Evolutionary conservation across 2,797 vertebrate genomes (phyloP), one percentile per base, ranked within the genome.

Genomic region (Champsocephalus esox): DNA sequence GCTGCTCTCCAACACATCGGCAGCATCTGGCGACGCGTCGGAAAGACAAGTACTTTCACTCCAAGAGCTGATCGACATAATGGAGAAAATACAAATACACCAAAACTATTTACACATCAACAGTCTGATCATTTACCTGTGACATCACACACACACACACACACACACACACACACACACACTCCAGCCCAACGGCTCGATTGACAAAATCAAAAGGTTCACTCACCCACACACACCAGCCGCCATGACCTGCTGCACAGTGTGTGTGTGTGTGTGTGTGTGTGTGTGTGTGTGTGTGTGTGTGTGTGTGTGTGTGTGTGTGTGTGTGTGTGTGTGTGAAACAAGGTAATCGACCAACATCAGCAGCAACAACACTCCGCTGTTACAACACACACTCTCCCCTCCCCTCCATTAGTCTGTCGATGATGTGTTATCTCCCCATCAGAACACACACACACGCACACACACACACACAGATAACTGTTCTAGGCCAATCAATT

Each of bases 401-500:
- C 61, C 63, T 71, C 46, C 58, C 62, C 16, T 82, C 80, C 80
- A 86, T 90, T 86, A 86, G 66, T 70, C 66, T 51, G 65, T 80
- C 43, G 9, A 65, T 79, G 80, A 46, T 65, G 71, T 60, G 75
- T 77, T 80, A 86, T 83, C 80, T 67, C 50, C 67, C 72, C 77
- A 81, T 82, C 83, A 38, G 12, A 51, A 49, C n/a, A 32, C 57
- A 34, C 66, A 75, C 75, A 56, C 66, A 77, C 81, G 80, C 19
- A 48, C 19, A 41, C 19, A 19, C 61, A 70, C 65, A 75, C 45
- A 67, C 71, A 64, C 48, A 38, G 67, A 77, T 81, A 82, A 79
- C 73, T 77, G 75, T 79, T 78, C 64, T 66, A 58, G 81, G 75
- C 62, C 72, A 66, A 87, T 91, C 90, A 41, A 91, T 90, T 80